A percentile compares a stretch with the other conserved stretches of the same genome.
Conservation (phyloP, 2,888 invertebrate species). For the Uloborus plumipes region DNA sequence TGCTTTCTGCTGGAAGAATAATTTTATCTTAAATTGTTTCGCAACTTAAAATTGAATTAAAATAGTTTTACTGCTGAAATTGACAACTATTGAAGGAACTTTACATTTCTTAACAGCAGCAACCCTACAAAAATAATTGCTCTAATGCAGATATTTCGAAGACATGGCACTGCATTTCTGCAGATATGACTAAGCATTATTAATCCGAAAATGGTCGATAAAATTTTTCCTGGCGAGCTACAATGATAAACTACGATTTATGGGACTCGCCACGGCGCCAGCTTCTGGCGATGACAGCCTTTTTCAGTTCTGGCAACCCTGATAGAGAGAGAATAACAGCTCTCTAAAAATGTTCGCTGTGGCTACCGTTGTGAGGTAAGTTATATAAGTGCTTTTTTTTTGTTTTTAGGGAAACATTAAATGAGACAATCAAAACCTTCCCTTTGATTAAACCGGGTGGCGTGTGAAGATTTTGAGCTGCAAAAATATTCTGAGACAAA, state of each 20-base stretch:
- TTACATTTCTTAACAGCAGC: too few relatives aligned
- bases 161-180: neutral
- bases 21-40: too few relatives aligned
- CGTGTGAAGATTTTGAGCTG: constrained; percentile 7
- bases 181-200: too few relatives aligned
- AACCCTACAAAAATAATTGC: too few relatives aligned
- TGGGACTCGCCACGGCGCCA: constrained; percentile 37
- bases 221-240: constrained; percentile 51
- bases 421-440: constrained; percentile 45
- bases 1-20: too few relatives aligned
- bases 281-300: constrained; percentile 62
- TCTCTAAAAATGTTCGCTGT: constrained; percentile 61
- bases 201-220: constrained; percentile 43
- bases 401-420: constrained; percentile 46
- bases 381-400: constrained; percentile 59
- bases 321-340: constrained; percentile 59
- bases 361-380: constrained; percentile 59
- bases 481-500: constrained; percentile 26
- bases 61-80: too few relatives aligned
- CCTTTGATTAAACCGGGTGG: constrained; percentile 11
- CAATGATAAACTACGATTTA: constrained; percentile 46
- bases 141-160: neutral
- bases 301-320: constrained; percentile 60
- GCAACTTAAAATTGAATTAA: too few relatives aligned
- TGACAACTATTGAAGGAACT: too few relatives aligned